Evolutionary conservation across 2,113 vertebrate species (phyloP), one percentile per base, ranked within the genome.

Genomic region (Monopterus albus): DNA sequence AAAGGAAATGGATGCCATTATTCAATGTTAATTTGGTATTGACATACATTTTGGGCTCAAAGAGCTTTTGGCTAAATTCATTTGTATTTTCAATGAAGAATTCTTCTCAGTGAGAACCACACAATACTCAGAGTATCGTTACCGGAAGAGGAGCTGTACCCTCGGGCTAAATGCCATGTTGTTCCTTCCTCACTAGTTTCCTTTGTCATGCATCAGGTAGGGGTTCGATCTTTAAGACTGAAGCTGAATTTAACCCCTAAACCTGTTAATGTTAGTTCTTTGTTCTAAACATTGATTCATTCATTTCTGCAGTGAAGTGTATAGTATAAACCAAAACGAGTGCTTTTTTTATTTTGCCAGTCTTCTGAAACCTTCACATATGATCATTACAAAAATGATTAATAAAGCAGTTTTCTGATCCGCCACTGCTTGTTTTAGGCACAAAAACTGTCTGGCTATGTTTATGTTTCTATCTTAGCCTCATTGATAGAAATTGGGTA

Each of bases 1-100:
- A 69, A 39, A 81, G 88, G 84, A 90, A 87, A 85, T 18, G 59
- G 77, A 75, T 49, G 62, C 56, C 45, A 83, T 85, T 85, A 84
- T 82, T 65, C 52, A 62, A 85, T 86, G 73, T 71, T 82, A 89
- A 89, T 87, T 72, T 63, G 18, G 55, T 52, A 80, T 70, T 86
- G 77, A 78, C 63, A 69, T 78, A 57, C 80, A 82, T 74, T 73
- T 53, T 64, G 51, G 18, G 25, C 59, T 79, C 38, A 72, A 17
- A 47, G 38, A 47, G 31, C 39, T 52, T 65, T 51, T 4, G 7
- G 31, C 28, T 72, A 20, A 72, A 72, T 78, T 69, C 46, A 75
- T 77, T 79, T 65, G 70, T 60, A 45, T 78, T 72, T 81, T 35
- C 66, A 29, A 40, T 28, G 49, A 25, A 52, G 71, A 74, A 69